Percentiles rank a stretch among this genome's conserved stretches.
Conservation (phyloP, 2,797 vertebrate species). For the Anguilla megastoma region DNA sequence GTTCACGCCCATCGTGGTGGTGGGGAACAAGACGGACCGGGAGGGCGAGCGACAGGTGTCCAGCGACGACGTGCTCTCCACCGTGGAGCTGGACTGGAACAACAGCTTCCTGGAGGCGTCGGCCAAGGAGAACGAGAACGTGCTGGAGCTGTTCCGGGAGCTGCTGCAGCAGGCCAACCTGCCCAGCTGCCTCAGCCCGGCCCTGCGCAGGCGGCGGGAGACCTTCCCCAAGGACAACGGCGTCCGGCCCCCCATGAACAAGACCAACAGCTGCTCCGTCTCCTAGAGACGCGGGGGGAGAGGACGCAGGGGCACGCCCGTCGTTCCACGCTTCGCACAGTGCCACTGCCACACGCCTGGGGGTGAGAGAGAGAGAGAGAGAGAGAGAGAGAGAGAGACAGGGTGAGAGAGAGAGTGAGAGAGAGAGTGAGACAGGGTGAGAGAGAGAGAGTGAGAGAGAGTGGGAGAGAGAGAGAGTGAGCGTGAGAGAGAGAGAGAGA, state of each 20-base stretch:
- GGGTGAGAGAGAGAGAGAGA: background rate
- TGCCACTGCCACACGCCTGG: background rate
- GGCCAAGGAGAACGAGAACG: slow-evolving; percentile 85
- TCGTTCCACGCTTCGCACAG: background rate
- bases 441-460: background rate
- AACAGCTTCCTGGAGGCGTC: slow-evolving; percentile 84
- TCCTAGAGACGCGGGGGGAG: slow-evolving; percentile 66
- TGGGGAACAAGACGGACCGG: slow-evolving; percentile 86
- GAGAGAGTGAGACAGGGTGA: background rate
- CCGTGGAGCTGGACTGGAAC: slow-evolving; percentile 90
- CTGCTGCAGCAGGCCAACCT: slow-evolving; percentile 85
- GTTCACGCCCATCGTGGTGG: slow-evolving; percentile 83
- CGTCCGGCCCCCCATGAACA: slow-evolving; percentile 87
- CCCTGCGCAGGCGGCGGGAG: slow-evolving; percentile 81
- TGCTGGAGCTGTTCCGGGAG: slow-evolving; percentile 85
- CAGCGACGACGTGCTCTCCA: slow-evolving; percentile 73
- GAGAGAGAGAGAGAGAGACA: background rate
- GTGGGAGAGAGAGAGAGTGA: background rate
- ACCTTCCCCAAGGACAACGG: slow-evolving; percentile 79
- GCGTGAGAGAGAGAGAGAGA: no score
- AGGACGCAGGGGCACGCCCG: background rate
- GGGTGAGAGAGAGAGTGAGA: background rate
- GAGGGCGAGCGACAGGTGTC: slow-evolving; percentile 69
- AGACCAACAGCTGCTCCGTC: slow-evolving; percentile 88
- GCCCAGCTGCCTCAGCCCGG: slow-evolving; percentile 81